phyloP scores from a whole-genome alignment of 2,113 vertebrate species.

The Coptodon bakossiorum region DNA sequence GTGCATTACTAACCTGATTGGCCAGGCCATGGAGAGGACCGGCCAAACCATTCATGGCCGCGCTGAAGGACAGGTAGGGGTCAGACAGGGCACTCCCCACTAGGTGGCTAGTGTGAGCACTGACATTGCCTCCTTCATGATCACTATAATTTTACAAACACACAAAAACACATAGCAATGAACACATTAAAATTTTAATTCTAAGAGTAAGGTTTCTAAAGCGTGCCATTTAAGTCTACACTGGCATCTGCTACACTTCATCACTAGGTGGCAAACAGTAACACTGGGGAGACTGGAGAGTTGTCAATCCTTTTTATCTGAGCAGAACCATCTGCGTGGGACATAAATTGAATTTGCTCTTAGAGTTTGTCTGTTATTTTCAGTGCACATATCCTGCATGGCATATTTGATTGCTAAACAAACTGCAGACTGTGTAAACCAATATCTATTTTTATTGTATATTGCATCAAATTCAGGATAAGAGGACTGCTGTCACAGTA shows the following conservation, averaged over 20 bases:
- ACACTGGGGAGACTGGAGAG: not conserved
- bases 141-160: constrained; percentile 71
- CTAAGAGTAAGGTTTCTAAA: not conserved
- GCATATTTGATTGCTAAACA: not conserved
- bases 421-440: not conserved
- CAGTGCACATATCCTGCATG: not conserved
- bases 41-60: constrained; percentile 93
- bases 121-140: constrained; percentile 94
- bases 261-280: not conserved
- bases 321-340: not conserved
- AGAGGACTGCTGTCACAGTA: not conserved
- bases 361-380: not conserved
- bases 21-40: constrained; percentile 94
- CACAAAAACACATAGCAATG: not conserved
- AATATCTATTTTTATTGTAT: not conserved
- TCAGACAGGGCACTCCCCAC: constrained; percentile 93
- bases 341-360: not conserved
- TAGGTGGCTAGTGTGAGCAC: constrained; percentile 92
- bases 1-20: constrained; percentile 81
- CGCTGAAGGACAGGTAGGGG: constrained; percentile 90
- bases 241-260: not conserved
- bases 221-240: not conserved
- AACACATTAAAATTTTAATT: not conserved
- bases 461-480: not conserved
- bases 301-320: not conserved